Conservation (phyloP, 2,888 invertebrate genomes). For the Athripsodes cinereus region DNA sequence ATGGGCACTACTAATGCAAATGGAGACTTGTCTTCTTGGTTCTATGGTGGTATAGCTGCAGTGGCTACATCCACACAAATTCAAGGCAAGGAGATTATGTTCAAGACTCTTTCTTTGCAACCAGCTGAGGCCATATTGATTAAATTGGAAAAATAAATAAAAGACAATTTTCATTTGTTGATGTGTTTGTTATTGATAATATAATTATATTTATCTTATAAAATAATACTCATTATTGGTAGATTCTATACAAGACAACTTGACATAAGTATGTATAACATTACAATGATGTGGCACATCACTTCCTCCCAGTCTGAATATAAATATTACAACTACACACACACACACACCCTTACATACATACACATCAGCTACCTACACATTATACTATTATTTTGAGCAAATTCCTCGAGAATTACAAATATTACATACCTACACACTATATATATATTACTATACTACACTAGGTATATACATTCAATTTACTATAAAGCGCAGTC, state of each 20-base stretch:
- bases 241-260: neutral
- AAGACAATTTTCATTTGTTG: neutral
- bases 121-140: constrained; percentile 24
- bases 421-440: too few relatives aligned
- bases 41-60: constrained; percentile 62
- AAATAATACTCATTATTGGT: neutral
- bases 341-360: too few relatives aligned
- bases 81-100: constrained; percentile 41
- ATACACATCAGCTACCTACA: too few relatives aligned
- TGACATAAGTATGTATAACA: too few relatives aligned
- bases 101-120: constrained; percentile 31
- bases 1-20: constrained; percentile 54
- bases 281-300: too few relatives aligned
- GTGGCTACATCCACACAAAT: constrained; percentile 40
- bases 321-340: neutral
- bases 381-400: constrained; percentile 18
- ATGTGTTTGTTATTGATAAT: too few relatives aligned
- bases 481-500: neutral
- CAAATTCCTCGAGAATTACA: constrained; percentile 19
- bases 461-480: neutral
- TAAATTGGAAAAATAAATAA: constrained; percentile 25
- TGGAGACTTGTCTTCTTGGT: constrained; percentile 67
- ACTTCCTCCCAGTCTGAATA: too few relatives aligned
- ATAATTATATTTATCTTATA: neutral
- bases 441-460: constrained; percentile 4